Evolutionary conservation across 2,888 invertebrate genomes (phyloP).

Genomic region (Epirrita christyi): DNA sequence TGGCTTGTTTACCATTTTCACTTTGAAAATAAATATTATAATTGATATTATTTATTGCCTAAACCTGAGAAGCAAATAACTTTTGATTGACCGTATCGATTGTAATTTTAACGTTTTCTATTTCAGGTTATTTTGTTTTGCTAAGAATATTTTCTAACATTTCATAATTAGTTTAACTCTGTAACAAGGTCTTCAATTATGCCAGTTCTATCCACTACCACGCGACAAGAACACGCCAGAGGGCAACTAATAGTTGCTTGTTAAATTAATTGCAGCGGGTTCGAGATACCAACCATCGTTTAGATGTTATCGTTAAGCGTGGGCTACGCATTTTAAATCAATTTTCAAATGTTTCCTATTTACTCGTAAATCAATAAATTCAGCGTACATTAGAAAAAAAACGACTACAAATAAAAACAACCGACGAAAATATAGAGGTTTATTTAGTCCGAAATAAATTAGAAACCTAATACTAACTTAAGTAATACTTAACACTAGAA

Average conservation of each 20-base stretch:
- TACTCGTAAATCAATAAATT: background rate
- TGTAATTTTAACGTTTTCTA: background rate
- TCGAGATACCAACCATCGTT: constrained; percentile 3
- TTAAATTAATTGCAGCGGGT: constrained; percentile 49
- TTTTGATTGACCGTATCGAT: background rate
- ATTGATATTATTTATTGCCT: too few species aligned
- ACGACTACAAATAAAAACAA: too few species aligned
- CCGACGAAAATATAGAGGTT: background rate
- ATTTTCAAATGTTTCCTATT: background rate
- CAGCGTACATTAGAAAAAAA: background rate
- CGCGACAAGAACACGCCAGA: constrained; percentile 57
- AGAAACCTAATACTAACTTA: background rate
- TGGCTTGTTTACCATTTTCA: background rate
- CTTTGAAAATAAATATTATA: too few species aligned
- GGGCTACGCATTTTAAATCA: background rate
- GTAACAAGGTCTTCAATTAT: constrained; percentile 63
- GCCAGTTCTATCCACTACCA: constrained; percentile 52
- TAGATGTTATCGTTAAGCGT: background rate
- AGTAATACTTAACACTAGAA: background rate
- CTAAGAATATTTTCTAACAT: background rate
- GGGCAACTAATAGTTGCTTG: constrained; percentile 60
- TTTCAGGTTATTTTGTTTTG: background rate
- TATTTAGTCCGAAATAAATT: background rate
- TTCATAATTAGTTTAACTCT: constrained; percentile 31
- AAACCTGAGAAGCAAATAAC: too few species aligned